Base-by-base conservation (phyloP, 1,140 invertebrate species). In the honey bee (Apis mellifera) region DNA sequence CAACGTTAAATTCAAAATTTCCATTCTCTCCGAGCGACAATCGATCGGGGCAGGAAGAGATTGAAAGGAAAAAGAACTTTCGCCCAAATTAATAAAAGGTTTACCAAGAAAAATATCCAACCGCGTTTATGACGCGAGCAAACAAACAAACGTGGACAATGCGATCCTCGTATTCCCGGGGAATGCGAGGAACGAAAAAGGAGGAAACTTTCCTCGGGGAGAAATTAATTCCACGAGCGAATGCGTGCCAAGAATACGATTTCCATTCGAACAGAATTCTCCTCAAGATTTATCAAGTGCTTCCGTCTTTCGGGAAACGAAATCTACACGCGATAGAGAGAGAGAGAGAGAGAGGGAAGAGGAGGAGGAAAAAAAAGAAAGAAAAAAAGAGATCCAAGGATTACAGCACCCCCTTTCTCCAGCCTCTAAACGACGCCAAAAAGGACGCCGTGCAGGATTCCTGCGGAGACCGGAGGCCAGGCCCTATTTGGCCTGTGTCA, bases 371-470 rank as follows among this genome's bases (percentile, higher is more conserved):
- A n/a, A n/a, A n/a, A 32, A 32, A 32, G 2, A 32, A 26, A 26
- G 2, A 32, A 32, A 32, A 32, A 32, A 3, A 89, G 89, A 90
- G 89, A 86, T 86, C 88, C 88, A 89, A 87, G 89, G 89, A 89
- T 90, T 91, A 90, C 60, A 17, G 60, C 59, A 83, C 82, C 82
- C 87, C 83, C 68, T 32, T 50, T n/a, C n/a, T 8, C n/a, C 21
- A 32, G 55, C 11, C 17, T 50, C 23, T 12, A 9, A 19, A 8
- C n/a, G 69, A 76, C 70, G 77, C 76, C n/a, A 73, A 79, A 81
- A 71, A 70, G 62, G 69, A 60, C n/a, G n/a, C 69, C 21, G 66
- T 74, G 68, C 23, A 66, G 32, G 84, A 69, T 82, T 84, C 80
- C 64, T 78, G 57, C 42, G 59, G 70, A 77, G 72, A 42, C 48